Evolutionary conservation across 2,888 invertebrate species (phyloP), one percentile per base, ranked within the genome.

Genomic region (Clepsis dumicolana): DNA sequence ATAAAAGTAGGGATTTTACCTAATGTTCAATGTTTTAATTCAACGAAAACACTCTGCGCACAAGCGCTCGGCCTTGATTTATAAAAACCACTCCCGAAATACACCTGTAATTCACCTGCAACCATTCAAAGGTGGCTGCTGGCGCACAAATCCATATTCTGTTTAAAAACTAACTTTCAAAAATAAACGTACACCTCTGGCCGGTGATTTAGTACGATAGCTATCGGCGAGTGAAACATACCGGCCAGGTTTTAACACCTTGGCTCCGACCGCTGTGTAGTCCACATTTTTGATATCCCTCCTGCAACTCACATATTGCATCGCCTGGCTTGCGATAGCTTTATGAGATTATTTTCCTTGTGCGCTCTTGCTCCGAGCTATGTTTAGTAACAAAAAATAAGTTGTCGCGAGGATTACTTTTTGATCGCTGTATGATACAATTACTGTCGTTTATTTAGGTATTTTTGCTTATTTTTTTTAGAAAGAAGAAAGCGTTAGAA

Each of bases 181-280:
- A 86, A 87, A 88, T 86, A 87, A 83, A 82, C 84, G 78, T 77
- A 35, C 44, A 35, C 38, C 64, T 74, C 73, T 76, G 76, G 72
- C 72, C 70, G 73, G 86, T 89, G 89, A 91, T 92, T 92, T 91
- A 92, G 80, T 83, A 80, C 80, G 81, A 83, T 85, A 80, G 86
- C 81, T 77, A 75, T 77, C 79, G 86, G 74, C 76, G 90, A 91
- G 83, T 90, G 92, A 93, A 79, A 86, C 77, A 86, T 80, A 81
- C 84, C 92, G 91, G 91, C 27, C 63, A 48, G 57, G 63, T 8
- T 67, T 68, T 68, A 64, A 57, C 68, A 35, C 68, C 38, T 18
- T 54, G 32, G 16, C 25, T 41, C 25, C 52, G 64, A 44, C 38
- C 63, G 57, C 48, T 60, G 44, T 59, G 44, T 32, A 64, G 50